phyloP scores from a whole-genome alignment of 1,140 invertebrate genomes.

The Microplitis demolitor region DNA sequence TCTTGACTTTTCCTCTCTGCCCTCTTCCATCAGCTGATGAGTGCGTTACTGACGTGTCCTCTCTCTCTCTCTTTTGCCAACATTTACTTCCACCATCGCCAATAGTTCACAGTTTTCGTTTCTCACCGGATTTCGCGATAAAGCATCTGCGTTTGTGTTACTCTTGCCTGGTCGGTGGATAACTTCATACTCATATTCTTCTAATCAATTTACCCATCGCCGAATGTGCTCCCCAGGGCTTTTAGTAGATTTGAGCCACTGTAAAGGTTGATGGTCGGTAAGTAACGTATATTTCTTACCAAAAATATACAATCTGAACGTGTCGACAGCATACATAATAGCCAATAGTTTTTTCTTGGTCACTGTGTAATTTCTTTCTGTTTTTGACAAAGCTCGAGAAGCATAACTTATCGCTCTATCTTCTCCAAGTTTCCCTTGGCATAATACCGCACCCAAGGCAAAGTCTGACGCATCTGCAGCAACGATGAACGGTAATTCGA shows the following conservation, averaged over 20 bases:
- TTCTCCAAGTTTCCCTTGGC: constrained; percentile 29
- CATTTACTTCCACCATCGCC: neutral
- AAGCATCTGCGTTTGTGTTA: constrained; percentile 49
- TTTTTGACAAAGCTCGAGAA: neutral
- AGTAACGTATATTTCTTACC: no score
- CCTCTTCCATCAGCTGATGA: neutral
- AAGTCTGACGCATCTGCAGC: constrained; percentile 30
- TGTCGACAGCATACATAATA: constrained; percentile 51
- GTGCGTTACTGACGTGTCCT: neutral
- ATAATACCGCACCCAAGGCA: constrained; percentile 32
- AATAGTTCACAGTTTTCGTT: neutral
- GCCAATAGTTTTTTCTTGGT: constrained; percentile 44
- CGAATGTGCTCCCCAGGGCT: constrained; percentile 42
- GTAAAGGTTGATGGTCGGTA: no score
- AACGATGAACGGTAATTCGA: constrained; percentile 34
- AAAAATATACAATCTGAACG: constrained; percentile 58
- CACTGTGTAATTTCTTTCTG: neutral
- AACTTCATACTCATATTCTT: no score
- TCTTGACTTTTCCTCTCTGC: no score
- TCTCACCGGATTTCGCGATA: constrained; percentile 26
- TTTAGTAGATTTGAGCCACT: no score
- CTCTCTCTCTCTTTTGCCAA: neutral
- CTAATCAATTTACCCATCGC: constrained; percentile 61
- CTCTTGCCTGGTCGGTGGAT: constrained; percentile 42
- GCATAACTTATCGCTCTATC: constrained; percentile 37